Base-by-base conservation (phyloP, 2,113 vertebrate species). In the Fregetta grallaria region DNA sequence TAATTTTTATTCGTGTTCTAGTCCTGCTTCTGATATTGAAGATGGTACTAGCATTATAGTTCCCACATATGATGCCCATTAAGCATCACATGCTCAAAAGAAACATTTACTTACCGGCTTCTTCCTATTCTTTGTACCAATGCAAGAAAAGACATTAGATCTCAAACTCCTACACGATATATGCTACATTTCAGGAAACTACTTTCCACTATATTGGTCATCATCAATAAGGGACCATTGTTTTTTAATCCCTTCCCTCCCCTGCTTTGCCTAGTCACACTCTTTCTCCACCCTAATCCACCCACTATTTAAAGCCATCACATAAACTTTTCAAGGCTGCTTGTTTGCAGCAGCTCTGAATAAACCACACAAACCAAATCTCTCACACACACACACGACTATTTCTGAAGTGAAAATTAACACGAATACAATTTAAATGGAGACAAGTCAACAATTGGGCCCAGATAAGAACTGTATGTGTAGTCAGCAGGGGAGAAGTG, bases 401-500 rank as follows among this genome's bases (percentile, higher is more conserved):
- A 38, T 90, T 95, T 92, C 11, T 82, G 56, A 80, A 94, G 86
- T n/a, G 65, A 95, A 91, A 96, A 94, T 91, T 78, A 92, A 76
- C 74, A 70, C 7, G 7, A 86, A 94, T 9, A 53, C 65, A 36
- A 73, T 85, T 86, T 76, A 94, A 95, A 86, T 9, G 12, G 49
- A 92, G 58, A 67, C 47, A n/a, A 75, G 52, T 52, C 66, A 89
- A 92, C 84, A 71, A 52, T 0, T 10, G 91, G 73, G 82, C 45
- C 49, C 47, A 65, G 74, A n/a, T 59, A 89, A 92, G 58, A 75
- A 55, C 65, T 32, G 21, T 30, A 47, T 21, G 40, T 44, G 58
- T 7, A 95, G 84, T 94, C 87, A 96, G 91, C 90, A 79, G 92
- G 81, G 75, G 29, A 85, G 87, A 79, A 90, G 61, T 27, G 83